These are phyloP conservation scores for Sardinella longiceps DNA, from an alignment of 2,797 vertebrate species.

Conservation along the genomic window DNA sequence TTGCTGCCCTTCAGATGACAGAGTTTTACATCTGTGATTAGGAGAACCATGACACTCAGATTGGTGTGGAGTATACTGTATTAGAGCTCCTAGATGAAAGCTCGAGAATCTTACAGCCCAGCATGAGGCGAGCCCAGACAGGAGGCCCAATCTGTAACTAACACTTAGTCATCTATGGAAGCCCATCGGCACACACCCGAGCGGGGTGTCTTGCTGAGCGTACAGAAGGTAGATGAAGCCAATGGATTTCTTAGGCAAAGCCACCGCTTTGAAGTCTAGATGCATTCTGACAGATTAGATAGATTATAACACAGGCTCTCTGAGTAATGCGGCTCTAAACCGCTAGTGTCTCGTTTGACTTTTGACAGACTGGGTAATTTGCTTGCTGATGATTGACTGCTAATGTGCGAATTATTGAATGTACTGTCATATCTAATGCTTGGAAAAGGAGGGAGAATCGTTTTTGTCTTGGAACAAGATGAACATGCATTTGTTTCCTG, in stretches of 20 bases:
- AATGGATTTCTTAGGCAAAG: neutral
- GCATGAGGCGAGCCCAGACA: neutral
- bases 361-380: conserved; percentile 11
- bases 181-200: neutral
- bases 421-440: neutral
- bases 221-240: neutral
- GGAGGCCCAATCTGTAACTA: neutral
- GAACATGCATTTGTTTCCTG: neutral
- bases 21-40: neutral
- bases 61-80: neutral
- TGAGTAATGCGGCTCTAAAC: neutral
- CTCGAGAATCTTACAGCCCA: neutral
- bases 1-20: no score
- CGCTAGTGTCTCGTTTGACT: neutral
- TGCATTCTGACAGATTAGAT: neutral
- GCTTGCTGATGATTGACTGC: neutral
- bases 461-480: neutral
- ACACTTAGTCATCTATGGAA: neutral
- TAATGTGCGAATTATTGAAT: neutral
- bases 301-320: neutral
- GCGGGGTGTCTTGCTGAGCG: neutral
- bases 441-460: neutral
- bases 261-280: neutral
- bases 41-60: neutral
- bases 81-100: neutral